phyloP scores from a whole-genome alignment of 2,888 invertebrate species.

The Pachymerium ferrugineum region DNA sequence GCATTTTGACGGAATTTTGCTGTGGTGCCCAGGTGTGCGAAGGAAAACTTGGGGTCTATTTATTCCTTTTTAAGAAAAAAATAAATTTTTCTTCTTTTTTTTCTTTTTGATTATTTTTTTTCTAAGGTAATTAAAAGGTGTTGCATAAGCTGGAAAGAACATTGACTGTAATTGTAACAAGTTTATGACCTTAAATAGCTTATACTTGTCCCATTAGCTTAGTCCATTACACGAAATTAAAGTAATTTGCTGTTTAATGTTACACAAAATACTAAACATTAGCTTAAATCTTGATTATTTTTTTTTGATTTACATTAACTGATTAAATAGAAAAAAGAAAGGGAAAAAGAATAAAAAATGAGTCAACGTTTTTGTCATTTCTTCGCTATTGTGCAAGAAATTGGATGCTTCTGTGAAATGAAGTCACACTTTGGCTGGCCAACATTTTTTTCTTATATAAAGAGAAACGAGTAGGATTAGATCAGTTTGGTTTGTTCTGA shows the following conservation, averaged over 20 bases:
- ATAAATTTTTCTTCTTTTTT: not conserved
- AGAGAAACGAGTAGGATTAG: not conserved
- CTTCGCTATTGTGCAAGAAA: not conserved
- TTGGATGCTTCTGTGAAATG: slow-evolving; percentile 3
- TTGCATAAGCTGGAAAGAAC: not conserved
- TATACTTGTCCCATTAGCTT: not conserved
- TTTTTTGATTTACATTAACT: not conserved
- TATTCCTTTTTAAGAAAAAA: too few relatives aligned
- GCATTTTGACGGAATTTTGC: slow-evolving; percentile 18
- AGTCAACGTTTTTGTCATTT: not conserved
- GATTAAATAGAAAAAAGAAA: not conserved
- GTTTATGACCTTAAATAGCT: not conserved
- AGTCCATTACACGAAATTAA: not conserved
- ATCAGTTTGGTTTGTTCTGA: not conserved
- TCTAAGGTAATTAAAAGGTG: not conserved
- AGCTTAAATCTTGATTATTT: not conserved
- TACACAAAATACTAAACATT: not conserved
- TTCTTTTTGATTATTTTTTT: not conserved
- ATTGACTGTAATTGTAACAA: not conserved
- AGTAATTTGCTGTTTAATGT: slow-evolving; percentile 12
- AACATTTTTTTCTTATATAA: not conserved
- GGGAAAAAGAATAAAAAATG: not conserved
- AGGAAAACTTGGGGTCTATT: too few relatives aligned
- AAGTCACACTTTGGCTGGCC: not conserved
- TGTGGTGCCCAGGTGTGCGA: slow-evolving; percentile 14